Evolutionary conservation across 2,888 invertebrate species (phyloP), one percentile per base, ranked within the genome.

Genomic region (Panzeria rudis): DNA sequence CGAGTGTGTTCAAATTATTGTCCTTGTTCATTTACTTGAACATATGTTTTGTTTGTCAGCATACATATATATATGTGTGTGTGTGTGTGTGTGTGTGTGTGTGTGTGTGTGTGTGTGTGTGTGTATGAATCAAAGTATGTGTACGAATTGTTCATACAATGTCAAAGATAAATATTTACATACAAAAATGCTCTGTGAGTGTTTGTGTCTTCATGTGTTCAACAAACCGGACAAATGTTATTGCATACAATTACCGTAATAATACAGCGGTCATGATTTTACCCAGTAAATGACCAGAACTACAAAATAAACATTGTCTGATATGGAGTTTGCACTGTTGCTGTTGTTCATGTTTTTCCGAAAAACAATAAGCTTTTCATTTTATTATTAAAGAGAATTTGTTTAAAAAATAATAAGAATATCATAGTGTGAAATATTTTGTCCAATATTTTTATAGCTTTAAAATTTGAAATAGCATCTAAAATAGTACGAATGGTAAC

Each of bases 231-330:
- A 85, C 85, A 82, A 83, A 75, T 85, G 82, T 85, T 85, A 79
- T 85, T 82, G 85, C 82, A 82, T 85, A 85, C 73, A 85, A 85
- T 85, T 85, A 85, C 75, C 82, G 82, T 82, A 79, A 85, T 85
- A 82, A 85, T 79, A 75, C 64, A 69, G 69, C 64, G 78, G 73
- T 85, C 81, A 73, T 78, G 76, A 77, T 84, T 77, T 71, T 82
- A 82, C 77, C 83, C 77, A 72, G 47, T 38, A 80, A 80, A 77
- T 80, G 77, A 84, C 80, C 81, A 81, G 54, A 77, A 77, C 81
- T 84, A 84, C 80, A 80, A 83, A 81, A 50, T 38, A 83, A 72
- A 66, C 64, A 71, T 64, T 77, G 38, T 64, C 71, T 72, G 69
- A 54, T 76, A 62, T 35, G 41, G 11, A 68, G 17, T 68, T 68